Base-by-base conservation (phyloP, 2,888 invertebrate genomes). In the Melinaea menophilus region DNA sequence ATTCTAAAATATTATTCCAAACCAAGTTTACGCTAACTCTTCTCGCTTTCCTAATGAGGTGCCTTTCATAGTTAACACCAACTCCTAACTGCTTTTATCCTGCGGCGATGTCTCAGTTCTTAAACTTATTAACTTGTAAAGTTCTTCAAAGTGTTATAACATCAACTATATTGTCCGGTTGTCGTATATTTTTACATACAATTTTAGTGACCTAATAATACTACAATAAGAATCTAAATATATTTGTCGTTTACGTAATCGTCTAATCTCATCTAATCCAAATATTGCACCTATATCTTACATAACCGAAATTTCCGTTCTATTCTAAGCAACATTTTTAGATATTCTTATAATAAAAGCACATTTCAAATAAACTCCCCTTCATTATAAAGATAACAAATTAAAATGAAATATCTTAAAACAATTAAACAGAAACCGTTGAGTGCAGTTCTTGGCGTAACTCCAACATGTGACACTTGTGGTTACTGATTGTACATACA, bases 401-500 rank as follows among this genome's bases (percentile, higher is more conserved):
- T 67, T 65, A 68, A 70, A 65, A 64, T 57, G 51, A 62, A 62
- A 67, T 64, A 68, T 67, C 65, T 69, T 70, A 63, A 65, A 68
- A 68, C 69, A 69, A 70, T 67, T 69, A 68, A 68, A 69, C 45
- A 57, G 62, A 57, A 66, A 56, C 59, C 54, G 69, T 65, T 51
- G 69, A 69, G 69, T 69, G 69, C 64, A 69, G 67, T 55, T 67
- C 68, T 70, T 72, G 71, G 71, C 71, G 54, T 56, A 56, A 56
- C 65, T 71, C 71, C 71, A 72, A 62, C 65, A 58, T 67, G 68
- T 65, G 63, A 64, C 68, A 67, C 69, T 72, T 69, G 71, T 65
- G 71, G 71, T 67, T 59, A 55, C 35, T 63, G 58, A 48, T 56
- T 33, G 69, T 62, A 56, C 62, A 65, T 47, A 61, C 35, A 58